Evolutionary conservation across 2,113 vertebrate genomes (phyloP).

Genomic region (Nannospalax galili): DNA sequence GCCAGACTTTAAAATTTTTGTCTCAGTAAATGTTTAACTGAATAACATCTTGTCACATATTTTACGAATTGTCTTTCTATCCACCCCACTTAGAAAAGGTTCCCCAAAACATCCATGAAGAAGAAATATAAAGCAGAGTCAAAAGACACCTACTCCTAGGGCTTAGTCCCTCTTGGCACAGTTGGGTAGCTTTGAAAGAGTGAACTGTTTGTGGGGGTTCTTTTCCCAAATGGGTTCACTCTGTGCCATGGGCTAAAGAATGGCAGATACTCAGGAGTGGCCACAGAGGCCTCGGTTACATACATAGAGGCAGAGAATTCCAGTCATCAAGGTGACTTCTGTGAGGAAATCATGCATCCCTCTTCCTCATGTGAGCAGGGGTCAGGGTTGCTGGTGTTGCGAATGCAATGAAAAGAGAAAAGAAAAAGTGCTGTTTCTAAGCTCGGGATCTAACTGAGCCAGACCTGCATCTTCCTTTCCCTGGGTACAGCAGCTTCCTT

Average conservation of each 20-base stretch:
- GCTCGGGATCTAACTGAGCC: too few relatives aligned
- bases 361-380: not conserved
- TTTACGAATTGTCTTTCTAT: not conserved
- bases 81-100: not conserved
- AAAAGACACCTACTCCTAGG: not conserved
- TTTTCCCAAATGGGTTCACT: not conserved
- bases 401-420: too few relatives aligned
- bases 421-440: not conserved
- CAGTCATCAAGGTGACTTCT: too few relatives aligned
- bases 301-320: not conserved
- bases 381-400: not conserved
- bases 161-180: not conserved
- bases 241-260: accelerated
- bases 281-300: not conserved
- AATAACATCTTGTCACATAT: not conserved
- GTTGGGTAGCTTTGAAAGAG: not conserved
- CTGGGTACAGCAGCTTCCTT: not conserved
- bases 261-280: accelerated
- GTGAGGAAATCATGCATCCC: not conserved
- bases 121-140: not conserved
- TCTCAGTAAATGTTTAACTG: not conserved
- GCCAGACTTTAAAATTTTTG: not conserved
- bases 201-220: not conserved
- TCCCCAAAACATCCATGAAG: not conserved
- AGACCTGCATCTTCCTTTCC: not conserved